Conservation (phyloP, 2,797 vertebrate species). For the Xenopus petersii region DNA sequence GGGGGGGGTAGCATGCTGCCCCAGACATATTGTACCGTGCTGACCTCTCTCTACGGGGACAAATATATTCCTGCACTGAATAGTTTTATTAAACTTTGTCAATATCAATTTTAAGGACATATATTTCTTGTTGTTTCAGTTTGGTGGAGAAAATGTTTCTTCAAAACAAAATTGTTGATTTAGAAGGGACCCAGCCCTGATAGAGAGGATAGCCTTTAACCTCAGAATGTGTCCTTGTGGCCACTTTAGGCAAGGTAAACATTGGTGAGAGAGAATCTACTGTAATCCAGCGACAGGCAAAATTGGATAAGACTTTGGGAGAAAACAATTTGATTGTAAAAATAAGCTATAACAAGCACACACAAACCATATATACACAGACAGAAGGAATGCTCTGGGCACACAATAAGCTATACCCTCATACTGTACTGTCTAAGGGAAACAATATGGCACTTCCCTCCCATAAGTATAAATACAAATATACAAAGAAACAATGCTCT, state of each 20-base stretch:
- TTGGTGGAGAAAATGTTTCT: slow-evolving; percentile 5
- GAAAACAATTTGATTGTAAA: no score
- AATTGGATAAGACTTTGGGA: neutral
- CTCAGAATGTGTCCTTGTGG: neutral
- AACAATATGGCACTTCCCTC: no score
- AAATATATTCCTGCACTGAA: slow-evolving; percentile 11
- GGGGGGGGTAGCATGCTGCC: no score
- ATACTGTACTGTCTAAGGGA: no score
- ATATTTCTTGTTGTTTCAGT: slow-evolving; percentile 13
- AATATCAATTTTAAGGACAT: slow-evolving; percentile 45
- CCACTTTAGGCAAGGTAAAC: neutral
- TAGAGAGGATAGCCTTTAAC: neutral
- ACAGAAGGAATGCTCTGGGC: no score
- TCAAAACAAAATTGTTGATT: slow-evolving; percentile 19
- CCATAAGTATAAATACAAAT: no score
- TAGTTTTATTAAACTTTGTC: slow-evolving; percentile 42
- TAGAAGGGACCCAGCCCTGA: neutral
- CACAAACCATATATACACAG: no score
- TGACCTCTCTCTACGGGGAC: slow-evolving; percentile 13
- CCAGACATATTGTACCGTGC: no score
- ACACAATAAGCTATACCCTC: no score
- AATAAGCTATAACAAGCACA: no score
- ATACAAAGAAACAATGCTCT: no score
- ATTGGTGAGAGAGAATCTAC: neutral
- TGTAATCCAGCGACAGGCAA: neutral